Percentiles rank a stretch among this genome's conserved stretches.
Evolutionary conservation across 2,888 invertebrate genomes (phyloP).

Genomic region (Chloroclysta siterata): DNA sequence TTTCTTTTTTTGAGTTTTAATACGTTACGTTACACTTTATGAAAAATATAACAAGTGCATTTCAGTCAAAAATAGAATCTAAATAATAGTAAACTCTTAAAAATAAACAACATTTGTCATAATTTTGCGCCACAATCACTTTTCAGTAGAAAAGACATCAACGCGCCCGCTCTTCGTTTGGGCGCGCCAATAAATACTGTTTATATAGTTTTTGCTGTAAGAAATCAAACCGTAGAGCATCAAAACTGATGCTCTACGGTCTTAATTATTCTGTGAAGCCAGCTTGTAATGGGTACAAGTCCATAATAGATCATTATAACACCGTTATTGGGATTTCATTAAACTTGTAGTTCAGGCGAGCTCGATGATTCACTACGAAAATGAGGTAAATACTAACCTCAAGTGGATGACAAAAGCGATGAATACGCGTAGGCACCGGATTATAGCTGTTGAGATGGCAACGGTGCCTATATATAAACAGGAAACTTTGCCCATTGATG

Average conservation of each 20-base stretch:
- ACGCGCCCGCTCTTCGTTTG: slow-evolving; percentile 8
- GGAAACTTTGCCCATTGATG: slow-evolving; percentile 8
- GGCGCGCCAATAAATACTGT: neutral
- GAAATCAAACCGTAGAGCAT: no score
- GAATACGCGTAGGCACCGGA: slow-evolving; percentile 22
- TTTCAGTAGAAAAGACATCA: slow-evolving; percentile 25
- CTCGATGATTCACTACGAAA: slow-evolving; percentile 26
- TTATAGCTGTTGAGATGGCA: slow-evolving; percentile 24
- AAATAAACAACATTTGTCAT: neutral
- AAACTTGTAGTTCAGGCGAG: slow-evolving; percentile 36
- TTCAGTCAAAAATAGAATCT: no score
- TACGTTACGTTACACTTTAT: no score
- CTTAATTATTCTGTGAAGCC: slow-evolving; percentile 12
- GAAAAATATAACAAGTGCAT: no score
- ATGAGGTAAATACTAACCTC: slow-evolving; percentile 19
- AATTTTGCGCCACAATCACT: neutral
- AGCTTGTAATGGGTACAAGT: slow-evolving; percentile 38
- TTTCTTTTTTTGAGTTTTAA: no score
- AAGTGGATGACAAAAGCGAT: slow-evolving; percentile 30
- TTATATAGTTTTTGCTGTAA: neutral
- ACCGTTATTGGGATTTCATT: slow-evolving; percentile 46
- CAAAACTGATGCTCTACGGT: neutral
- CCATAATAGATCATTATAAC: slow-evolving; percentile 46
- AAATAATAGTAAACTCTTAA: neutral
- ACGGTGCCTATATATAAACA: slow-evolving; percentile 9